Percentiles rank a stretch among this genome's conserved stretches.
These are phyloP conservation scores for Prosapia bicincta DNA, from an alignment of 2,888 invertebrate genomes.

Conservation along the genomic window DNA sequence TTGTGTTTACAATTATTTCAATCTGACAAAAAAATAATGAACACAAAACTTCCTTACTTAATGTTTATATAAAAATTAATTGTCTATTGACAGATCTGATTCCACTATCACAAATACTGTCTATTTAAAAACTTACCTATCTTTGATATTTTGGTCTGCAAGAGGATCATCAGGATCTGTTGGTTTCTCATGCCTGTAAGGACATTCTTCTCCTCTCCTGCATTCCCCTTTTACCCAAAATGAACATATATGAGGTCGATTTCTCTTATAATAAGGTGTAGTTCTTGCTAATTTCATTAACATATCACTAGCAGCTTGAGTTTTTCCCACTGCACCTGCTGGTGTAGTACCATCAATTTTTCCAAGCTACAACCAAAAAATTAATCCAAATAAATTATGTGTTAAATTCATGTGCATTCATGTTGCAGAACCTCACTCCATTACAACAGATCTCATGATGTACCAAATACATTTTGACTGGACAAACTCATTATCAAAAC, in stretches of 20 bases:
- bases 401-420: too few species aligned
- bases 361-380: slow-evolving; percentile 36
- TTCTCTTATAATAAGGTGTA: slow-evolving; percentile 92
- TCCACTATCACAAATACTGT: too few species aligned
- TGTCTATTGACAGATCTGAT: too few species aligned
- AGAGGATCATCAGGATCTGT: slow-evolving; percentile 96
- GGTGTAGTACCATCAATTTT: slow-evolving; percentile 47
- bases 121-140: slow-evolving; percentile 57
- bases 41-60: too few species aligned
- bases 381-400: too few species aligned
- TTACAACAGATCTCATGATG: too few species aligned
- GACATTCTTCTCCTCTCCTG: slow-evolving; percentile 93
- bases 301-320: slow-evolving; percentile 76
- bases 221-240: slow-evolving; percentile 99
- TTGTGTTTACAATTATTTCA: too few species aligned
- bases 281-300: slow-evolving; percentile 85
- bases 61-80: too few species aligned
- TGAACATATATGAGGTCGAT: slow-evolving; percentile 93
- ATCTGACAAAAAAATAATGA: too few species aligned
- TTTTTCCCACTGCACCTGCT: slow-evolving; percentile 61
- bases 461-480: too few species aligned
- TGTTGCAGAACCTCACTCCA: too few species aligned
- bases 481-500: too few species aligned
- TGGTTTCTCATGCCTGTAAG: slow-evolving; percentile 93
- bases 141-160: slow-evolving; percentile 93